A percentile compares a stretch with the other conserved stretches of the same genome.
phyloP scores from a whole-genome alignment of 2,113 vertebrate genomes.

The Pachycephala philippinensis region DNA sequence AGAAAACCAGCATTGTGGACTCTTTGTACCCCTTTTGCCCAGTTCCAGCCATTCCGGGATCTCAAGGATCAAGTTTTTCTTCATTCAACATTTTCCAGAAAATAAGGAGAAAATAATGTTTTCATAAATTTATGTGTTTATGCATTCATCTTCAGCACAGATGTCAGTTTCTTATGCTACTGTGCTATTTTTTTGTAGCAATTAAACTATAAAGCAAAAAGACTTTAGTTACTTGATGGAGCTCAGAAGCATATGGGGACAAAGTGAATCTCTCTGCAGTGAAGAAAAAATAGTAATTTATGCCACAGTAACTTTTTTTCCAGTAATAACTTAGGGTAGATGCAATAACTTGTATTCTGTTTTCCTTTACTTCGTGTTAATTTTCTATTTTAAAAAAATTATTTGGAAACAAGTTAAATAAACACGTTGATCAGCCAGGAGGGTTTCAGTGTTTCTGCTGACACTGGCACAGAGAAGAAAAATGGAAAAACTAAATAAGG shows the following conservation, averaged over 20 bases:
- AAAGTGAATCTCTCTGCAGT: background rate
- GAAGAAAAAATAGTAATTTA: constrained; percentile 4
- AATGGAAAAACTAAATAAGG: constrained; percentile 44
- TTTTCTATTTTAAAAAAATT: background rate
- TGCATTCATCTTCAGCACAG: background rate
- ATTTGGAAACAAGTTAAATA: constrained; percentile 55
- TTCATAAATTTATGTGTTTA: background rate
- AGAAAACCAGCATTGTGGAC: background rate
- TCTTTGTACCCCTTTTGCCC: background rate
- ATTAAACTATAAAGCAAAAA: background rate
- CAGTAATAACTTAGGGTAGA: background rate
- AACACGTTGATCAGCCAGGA: constrained; percentile 32
- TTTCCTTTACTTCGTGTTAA: constrained; percentile 12
- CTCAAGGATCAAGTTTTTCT: background rate
- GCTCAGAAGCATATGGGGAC: background rate
- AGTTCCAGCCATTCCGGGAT: background rate
- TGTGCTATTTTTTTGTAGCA: background rate
- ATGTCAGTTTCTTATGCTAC: background rate
- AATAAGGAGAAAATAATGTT: background rate
- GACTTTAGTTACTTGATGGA: background rate
- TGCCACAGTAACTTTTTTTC: background rate
- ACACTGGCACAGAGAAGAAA: constrained; percentile 29
- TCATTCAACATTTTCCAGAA: background rate
- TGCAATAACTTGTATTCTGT: constrained; percentile 23
- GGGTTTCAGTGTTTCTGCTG: constrained; percentile 36